phyloP scores from a whole-genome alignment of 2,113 vertebrate species.

The Chloropsis hardwickii region DNA sequence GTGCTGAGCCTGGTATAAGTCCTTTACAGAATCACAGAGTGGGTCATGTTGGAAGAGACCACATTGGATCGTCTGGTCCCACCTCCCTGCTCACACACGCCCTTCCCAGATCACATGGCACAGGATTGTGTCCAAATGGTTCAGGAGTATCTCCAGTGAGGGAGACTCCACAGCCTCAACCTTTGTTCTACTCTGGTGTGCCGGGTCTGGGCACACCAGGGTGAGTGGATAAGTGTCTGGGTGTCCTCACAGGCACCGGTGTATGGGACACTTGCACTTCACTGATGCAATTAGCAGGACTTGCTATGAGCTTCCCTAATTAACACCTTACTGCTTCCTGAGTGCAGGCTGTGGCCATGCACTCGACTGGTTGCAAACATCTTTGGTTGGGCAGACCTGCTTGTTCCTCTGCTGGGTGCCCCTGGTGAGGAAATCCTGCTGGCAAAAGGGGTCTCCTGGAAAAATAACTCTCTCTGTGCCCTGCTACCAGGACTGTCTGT shows the following conservation, averaged over 20 bases:
- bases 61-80: neutral
- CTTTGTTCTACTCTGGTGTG: neutral
- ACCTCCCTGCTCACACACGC: neutral
- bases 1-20: neutral
- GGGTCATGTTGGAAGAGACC: neutral
- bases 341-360: neutral
- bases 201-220: neutral
- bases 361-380: accelerated
- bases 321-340: neutral
- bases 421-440: neutral
- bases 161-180: neutral
- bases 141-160: neutral
- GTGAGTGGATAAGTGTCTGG: accelerated
- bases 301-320: neutral
- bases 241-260: accelerated
- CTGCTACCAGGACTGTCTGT: neutral
- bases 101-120: neutral
- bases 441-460: neutral
- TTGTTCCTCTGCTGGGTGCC: neutral
- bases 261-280: neutral
- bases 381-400: neutral
- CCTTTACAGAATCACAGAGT: neutral
- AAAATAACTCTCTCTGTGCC: neutral
- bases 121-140: neutral
- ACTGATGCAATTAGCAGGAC: neutral